A percentile compares a stretch with the other conserved stretches of the same genome.
These are phyloP conservation scores for Drosophila rellima DNA, from an alignment of 2,888 invertebrate species.

Conservation along the genomic window DNA sequence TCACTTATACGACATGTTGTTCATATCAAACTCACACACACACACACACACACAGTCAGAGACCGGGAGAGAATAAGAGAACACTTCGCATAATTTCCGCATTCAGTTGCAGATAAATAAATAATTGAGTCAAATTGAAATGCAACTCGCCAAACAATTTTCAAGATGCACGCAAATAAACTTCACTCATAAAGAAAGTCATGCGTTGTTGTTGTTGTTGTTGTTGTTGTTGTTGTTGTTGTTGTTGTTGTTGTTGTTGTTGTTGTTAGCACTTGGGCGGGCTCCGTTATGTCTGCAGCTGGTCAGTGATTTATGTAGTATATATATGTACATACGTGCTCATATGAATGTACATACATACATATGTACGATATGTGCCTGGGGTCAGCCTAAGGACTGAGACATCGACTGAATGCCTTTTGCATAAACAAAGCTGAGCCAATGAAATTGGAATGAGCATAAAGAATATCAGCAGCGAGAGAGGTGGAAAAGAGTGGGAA, in stretches of 20 bases:
- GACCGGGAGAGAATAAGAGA: constrained; percentile 6
- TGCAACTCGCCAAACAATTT: constrained; percentile 81
- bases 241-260: constrained; percentile 3
- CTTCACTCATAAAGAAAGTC: constrained; percentile 61
- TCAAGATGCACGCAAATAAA: constrained; percentile 77
- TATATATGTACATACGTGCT: not conserved
- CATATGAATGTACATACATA: constrained; percentile 15
- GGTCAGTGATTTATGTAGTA: constrained; percentile 71
- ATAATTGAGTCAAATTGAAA: constrained; percentile 82
- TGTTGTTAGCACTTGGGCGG: constrained; percentile 40
- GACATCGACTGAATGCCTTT: constrained; percentile 31
- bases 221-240: constrained; percentile 29
- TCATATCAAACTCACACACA: constrained; percentile 55
- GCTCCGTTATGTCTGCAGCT: constrained; percentile 70
- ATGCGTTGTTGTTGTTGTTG: constrained; percentile 36
- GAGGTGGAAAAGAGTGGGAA: not conserved
- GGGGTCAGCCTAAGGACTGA: constrained; percentile 58
- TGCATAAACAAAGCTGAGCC: constrained; percentile 60
- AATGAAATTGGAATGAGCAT: constrained; percentile 34
- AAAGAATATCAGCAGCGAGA: not conserved
- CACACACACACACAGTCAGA: not conserved
- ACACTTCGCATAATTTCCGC: constrained; percentile 78
- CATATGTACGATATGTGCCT: constrained; percentile 1
- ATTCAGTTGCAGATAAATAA: constrained; percentile 82
- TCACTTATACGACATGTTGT: constrained; percentile 63